Base-by-base conservation (phyloP, 2,113 vertebrate genomes). In the Carollia perspicillata region DNA sequence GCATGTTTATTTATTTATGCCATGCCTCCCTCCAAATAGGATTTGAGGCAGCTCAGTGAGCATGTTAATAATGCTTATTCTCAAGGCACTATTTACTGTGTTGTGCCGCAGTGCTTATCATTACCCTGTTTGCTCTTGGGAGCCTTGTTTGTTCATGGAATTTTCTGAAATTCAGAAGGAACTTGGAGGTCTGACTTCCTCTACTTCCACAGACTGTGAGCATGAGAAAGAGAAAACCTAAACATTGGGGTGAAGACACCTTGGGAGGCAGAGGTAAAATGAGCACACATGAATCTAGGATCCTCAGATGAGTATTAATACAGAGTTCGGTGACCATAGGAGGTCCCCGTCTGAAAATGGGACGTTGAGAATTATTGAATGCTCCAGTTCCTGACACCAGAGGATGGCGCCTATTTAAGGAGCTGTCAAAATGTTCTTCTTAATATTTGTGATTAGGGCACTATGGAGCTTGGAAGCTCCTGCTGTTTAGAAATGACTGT, bases 1-100 rank as follows among this genome's bases (percentile, higher is more conserved):
- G 68, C 37, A 5, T 93, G 78, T 95, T 96, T 97, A 94, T 90
- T 97, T 97, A 97, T 97, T 97, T 97, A 96, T 96, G 63, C 81
- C 77, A 47, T 93, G 85, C 88, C 66, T 97, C 93, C 60, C 93
- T 97, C 95, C 91, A 94, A 97, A 96, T 89, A 96, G 94, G 85
- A 97, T 93, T 85, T 90, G 93, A 93, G 95, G 97, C 96, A 95
- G 94, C 93, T 96, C 97, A 95, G 93, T 96, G 84, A 97, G 94
- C 97, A 91, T 96, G 89, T 74, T 97, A 94, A 95, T 95, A 97
- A 97, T 75, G 89, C 72, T 90, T 97, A 93, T 93, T 97, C 96
- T 96, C 93, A 85, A 97, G 83, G 71, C 72, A 91, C 93, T 91
- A 47, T 85, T 96, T 93, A 95, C 68, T 69, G 37, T 58, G 33